phyloP scores from a whole-genome alignment of 1,140 invertebrate genomes.

The Patella vulgata region DNA sequence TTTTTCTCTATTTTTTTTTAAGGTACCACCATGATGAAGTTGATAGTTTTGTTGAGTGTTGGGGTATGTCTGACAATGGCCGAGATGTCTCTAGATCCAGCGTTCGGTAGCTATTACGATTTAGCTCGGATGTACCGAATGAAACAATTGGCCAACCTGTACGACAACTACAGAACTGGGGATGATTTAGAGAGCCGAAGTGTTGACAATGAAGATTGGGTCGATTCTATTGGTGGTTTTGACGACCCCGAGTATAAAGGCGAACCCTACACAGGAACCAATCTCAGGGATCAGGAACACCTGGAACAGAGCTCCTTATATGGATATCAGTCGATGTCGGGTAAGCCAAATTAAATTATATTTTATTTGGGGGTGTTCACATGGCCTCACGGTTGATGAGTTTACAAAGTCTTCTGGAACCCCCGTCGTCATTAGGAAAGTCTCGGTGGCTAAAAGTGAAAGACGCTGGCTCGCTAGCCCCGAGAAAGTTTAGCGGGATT shows the following conservation, averaged over 20 bases:
- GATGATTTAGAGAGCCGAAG: slow-evolving; percentile 21
- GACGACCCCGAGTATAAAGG: slow-evolving; percentile 16
- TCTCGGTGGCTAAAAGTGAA: too few relatives aligned
- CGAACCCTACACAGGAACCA: slow-evolving; percentile 20
- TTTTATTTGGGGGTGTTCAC: not conserved
- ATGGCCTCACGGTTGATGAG: too few relatives aligned
- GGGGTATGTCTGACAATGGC: too few relatives aligned
- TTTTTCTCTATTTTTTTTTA: too few relatives aligned
- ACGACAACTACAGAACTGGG: slow-evolving; percentile 11
- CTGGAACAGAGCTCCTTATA: slow-evolving; percentile 87
- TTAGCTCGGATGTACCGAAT: slow-evolving; percentile 17
- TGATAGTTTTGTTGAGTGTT: too few relatives aligned
- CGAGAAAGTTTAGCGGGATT: too few relatives aligned
- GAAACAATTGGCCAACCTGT: slow-evolving; percentile 27
- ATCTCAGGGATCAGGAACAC: slow-evolving; percentile 87
- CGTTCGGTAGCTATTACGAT: too few relatives aligned
- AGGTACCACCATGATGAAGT: too few relatives aligned
- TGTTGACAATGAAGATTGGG: slow-evolving; percentile 14
- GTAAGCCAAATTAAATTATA: slow-evolving; percentile 41
- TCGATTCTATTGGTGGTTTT: not conserved
- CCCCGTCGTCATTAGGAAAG: too few relatives aligned
- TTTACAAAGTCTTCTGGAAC: too few relatives aligned
- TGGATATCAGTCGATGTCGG: slow-evolving; percentile 81
- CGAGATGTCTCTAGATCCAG: too few relatives aligned
- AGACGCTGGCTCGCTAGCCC: too few relatives aligned